A percentile compares a stretch with the other conserved stretches of the same genome.
phyloP scores from a whole-genome alignment of 2,797 vertebrate genomes.

The Gymnopithys bicolor region DNA sequence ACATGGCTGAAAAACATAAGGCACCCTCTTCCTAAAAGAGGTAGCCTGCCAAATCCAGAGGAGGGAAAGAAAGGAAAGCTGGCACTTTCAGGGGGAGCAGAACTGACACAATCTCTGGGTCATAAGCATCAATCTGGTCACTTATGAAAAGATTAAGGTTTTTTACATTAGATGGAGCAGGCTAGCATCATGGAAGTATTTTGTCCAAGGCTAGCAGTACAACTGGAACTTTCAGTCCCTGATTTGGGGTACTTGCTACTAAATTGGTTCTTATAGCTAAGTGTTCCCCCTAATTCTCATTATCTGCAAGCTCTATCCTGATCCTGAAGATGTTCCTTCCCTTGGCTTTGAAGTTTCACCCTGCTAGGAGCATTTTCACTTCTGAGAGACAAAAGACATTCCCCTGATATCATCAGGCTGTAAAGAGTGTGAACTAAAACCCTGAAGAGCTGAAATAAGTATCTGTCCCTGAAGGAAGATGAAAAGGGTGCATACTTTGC shows the following conservation, averaged over 20 bases:
- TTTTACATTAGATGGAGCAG: not conserved
- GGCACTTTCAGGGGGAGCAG: not conserved
- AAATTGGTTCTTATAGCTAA: not conserved
- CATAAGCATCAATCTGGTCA: not conserved
- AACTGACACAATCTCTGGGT: not conserved
- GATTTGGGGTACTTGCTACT: not conserved
- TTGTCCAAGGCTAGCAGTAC: not conserved
- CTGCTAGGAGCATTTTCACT: not conserved
- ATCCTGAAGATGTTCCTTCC: not conserved
- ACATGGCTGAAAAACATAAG: not conserved
- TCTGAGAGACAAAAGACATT: constrained; percentile 12
- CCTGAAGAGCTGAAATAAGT: not conserved
- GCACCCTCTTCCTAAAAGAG: not conserved
- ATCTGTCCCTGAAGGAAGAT: not conserved
- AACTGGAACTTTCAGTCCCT: not conserved
- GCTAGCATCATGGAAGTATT: not conserved
- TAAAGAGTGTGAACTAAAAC: not conserved
- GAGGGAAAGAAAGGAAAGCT: not conserved
- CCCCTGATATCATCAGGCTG: not conserved
- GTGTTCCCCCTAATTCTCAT: not conserved
- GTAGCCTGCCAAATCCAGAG: not conserved
- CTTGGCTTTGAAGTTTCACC: not conserved
- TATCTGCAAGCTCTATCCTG: not conserved
- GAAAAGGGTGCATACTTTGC: not conserved
- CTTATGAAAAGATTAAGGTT: not conserved